A percentile compares a stretch with the other conserved stretches of the same genome.
Evolutionary conservation across 2,888 invertebrate species (phyloP).

Genomic region (Platynereis dumerilii): DNA sequence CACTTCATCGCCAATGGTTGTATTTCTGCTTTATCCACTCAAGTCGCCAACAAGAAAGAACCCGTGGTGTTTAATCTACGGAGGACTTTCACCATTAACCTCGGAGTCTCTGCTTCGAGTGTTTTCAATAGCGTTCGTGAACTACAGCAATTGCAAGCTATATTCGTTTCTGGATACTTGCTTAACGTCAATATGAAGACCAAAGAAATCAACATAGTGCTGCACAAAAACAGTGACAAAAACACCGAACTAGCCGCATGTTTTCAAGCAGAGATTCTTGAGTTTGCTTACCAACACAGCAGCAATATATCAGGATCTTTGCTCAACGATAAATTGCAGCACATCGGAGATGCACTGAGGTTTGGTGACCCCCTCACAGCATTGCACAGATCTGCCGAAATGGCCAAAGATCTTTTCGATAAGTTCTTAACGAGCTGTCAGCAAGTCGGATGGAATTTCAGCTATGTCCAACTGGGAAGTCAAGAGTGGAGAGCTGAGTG

Average conservation of each 20-base stretch:
- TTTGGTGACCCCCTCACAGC: background rate
- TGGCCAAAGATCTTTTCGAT: constrained; percentile 11
- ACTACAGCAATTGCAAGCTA: too few species aligned
- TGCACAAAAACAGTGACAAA: constrained; percentile 67
- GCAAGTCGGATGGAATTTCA: constrained; percentile 46
- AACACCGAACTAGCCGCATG: constrained; percentile 73
- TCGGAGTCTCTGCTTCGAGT: too few species aligned
- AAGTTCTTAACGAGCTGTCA: constrained; percentile 13
- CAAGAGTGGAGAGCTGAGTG: constrained; percentile 57
- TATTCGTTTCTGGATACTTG: too few species aligned
- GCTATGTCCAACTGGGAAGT: constrained; percentile 48
- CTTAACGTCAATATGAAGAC: too few species aligned
- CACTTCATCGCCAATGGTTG: constrained; percentile 46
- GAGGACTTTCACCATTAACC: background rate
- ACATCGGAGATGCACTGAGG: background rate
- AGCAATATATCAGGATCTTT: background rate
- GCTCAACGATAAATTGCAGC: background rate
- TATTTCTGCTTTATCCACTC: constrained; percentile 21
- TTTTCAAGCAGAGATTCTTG: constrained; percentile 73
- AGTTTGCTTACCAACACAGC: constrained; percentile 65
- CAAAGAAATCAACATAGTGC: constrained; percentile 64
- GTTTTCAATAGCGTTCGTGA: too few species aligned
- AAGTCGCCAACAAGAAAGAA: constrained; percentile 32
- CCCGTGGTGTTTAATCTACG: constrained; percentile 34
- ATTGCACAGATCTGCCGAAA: constrained; percentile 9